A percentile compares a stretch with the other conserved stretches of the same genome.
phyloP scores from a whole-genome alignment of 92 coral and sea anemone species.

The Anthopleura xanthogrammica region DNA sequence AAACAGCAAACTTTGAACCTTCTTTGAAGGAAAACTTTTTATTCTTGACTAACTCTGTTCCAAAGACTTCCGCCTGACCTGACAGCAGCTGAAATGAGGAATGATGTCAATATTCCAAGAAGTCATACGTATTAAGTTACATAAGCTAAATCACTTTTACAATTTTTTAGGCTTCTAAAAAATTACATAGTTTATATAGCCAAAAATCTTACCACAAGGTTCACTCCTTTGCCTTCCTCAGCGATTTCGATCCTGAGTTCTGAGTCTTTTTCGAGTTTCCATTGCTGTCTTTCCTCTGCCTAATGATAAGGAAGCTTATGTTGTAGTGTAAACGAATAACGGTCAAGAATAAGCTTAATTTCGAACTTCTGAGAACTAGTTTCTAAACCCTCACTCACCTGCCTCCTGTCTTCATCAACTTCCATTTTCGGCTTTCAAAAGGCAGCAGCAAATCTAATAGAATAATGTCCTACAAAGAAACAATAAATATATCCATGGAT shows the following conservation, averaged over 20 bases:
- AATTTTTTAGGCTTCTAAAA: no score
- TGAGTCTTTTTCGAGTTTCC: slow-evolving; percentile 93
- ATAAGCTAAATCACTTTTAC: no score
- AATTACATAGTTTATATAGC: no score
- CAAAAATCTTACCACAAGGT: slow-evolving; percentile 65
- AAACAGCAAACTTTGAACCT: slow-evolving; percentile 92
- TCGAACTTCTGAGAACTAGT: background rate
- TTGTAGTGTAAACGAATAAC: background rate
- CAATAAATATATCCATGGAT: background rate
- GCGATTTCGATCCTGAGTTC: slow-evolving; percentile 91
- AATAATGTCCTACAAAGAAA: background rate
- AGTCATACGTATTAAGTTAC: background rate
- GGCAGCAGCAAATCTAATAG: background rate
- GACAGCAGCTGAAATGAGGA: slow-evolving; percentile 53
- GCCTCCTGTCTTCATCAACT: slow-evolving; percentile 58
- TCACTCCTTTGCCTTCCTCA: slow-evolving; percentile 76
- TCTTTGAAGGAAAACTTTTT: slow-evolving; percentile 80
- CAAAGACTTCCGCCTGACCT: slow-evolving; percentile 97
- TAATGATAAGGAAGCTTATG: background rate
- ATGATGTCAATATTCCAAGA: background rate
- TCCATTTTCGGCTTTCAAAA: slow-evolving; percentile 44
- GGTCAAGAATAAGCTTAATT: background rate
- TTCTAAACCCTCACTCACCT: slow-evolving; percentile 26
- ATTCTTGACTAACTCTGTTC: slow-evolving; percentile 89
- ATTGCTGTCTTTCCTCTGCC: slow-evolving; percentile 82